phyloP scores from a whole-genome alignment of 2,888 invertebrate genomes.

The Lasioglossum oenotherae region DNA sequence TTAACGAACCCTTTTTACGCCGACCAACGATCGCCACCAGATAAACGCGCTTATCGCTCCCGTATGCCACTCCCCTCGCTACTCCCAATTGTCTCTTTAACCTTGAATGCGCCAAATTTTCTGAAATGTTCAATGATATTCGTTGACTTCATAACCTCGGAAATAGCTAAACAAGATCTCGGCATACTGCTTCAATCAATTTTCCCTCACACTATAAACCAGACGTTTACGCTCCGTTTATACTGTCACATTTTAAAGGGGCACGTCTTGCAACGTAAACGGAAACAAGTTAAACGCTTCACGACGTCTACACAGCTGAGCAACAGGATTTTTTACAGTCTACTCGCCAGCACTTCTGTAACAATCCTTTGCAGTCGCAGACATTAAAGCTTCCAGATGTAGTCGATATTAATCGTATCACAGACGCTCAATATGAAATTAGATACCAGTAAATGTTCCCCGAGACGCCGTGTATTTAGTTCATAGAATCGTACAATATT shows the following conservation, averaged over 20 bases:
- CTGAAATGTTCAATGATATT: background rate
- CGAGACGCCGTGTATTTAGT: background rate
- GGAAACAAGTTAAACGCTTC: background rate
- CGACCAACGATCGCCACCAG: background rate
- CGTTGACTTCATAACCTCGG: background rate
- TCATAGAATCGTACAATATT: background rate
- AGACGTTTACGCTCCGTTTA: background rate
- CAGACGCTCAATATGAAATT: too few species aligned
- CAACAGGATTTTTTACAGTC: background rate
- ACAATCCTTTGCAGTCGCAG: background rate
- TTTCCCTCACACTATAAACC: background rate
- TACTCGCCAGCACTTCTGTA: background rate
- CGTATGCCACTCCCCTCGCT: too few species aligned
- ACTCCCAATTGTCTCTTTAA: background rate
- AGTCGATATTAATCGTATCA: too few species aligned
- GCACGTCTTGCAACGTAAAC: background rate
- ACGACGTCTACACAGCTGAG: background rate
- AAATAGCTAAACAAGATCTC: background rate
- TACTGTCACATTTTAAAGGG: background rate
- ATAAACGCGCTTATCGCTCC: background rate
- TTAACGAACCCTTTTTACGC: conserved; percentile 26
- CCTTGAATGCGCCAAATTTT: background rate
- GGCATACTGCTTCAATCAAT: background rate
- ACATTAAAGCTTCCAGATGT: background rate
- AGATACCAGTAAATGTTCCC: background rate